Base-by-base conservation (phyloP, 2,797 vertebrate genomes). In the Myoxocephalus aenaeus region DNA sequence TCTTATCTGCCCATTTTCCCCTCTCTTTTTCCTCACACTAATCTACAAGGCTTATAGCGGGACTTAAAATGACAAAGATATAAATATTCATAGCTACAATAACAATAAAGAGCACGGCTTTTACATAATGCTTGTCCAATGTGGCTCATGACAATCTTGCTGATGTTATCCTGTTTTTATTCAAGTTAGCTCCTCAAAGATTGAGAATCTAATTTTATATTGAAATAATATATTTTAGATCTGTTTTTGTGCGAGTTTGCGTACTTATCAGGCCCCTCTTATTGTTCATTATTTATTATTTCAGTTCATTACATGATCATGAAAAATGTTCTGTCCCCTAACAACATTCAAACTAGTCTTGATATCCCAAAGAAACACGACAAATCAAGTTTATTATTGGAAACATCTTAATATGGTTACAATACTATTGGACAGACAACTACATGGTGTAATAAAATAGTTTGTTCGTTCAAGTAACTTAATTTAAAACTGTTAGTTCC, bases 1-100 rank as follows among this genome's bases (percentile, higher is more conserved):
- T 87, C 84, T 89, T 44, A 91, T 92, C 84, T 73, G 76, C 73
- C 81, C 8, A 76, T 71, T 69, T 87, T 63, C 72, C 75, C 64
- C 56, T 76, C 66, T 86, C 73, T 69, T 78, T 89, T 83, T 44
- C 80, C 80, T 86, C 80, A 54, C 80, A 77, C 68, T 91, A 90
- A 92, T 92, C 89, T 89, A 79, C 59, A 27, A 62, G 75, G 77
- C 66, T 92, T 87, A 88, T 8, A 80, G 79, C 42, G 53, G 73
- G 90, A 87, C 51, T 86, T 87, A 74, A 85, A 70, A 90, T 63
- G 62, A 87, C 76, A 85, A 85, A 88, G 65, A 86, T 78, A 87
- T 86, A 86, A 79, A 90, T 87, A 84, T 81, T 80, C 78, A 72
- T 54, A 83, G 65, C 75, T 29, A 46, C 61, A 79, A 75, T 25